A percentile compares a stretch with the other conserved stretches of the same genome.
phyloP scores from a whole-genome alignment of 2,888 invertebrate genomes.

The Amphimallon solstitiale region DNA sequence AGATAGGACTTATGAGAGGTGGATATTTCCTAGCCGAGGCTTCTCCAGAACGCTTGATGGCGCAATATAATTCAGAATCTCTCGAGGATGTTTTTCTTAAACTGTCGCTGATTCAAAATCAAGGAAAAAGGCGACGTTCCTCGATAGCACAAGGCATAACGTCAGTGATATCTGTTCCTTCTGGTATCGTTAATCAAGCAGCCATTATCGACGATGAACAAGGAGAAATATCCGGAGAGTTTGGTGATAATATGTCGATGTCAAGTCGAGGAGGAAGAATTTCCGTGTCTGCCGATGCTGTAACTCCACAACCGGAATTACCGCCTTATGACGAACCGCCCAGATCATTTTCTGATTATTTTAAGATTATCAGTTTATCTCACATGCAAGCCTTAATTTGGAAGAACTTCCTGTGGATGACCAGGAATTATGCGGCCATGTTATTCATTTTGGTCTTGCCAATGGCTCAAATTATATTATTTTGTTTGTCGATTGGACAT shows the following conservation, averaged over 20 bases:
- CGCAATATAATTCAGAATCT: constrained; percentile 76
- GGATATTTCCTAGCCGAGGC: constrained; percentile 88
- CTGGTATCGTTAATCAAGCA: constrained; percentile 73
- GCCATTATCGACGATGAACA: constrained; percentile 73
- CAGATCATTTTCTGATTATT: constrained; percentile 66
- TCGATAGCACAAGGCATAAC: constrained; percentile 82
- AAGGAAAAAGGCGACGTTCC: constrained; percentile 81
- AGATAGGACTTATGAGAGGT: constrained; percentile 87
- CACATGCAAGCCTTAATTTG: constrained; percentile 82
- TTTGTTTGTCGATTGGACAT: constrained; percentile 90
- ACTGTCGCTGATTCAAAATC: constrained; percentile 81
- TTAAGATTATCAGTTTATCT: constrained; percentile 40
- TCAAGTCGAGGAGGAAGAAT: constrained; percentile 73
- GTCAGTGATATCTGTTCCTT: constrained; percentile 73
- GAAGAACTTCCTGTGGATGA: constrained; percentile 90
- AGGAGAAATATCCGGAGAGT: constrained; percentile 86
- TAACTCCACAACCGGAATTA: constrained; percentile 66
- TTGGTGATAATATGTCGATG: constrained; percentile 86
- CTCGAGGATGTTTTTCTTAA: constrained; percentile 86
- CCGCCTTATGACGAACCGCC: constrained; percentile 75
- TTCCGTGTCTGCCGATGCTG: constrained; percentile 69
- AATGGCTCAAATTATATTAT: constrained; percentile 84
- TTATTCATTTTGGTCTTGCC: constrained; percentile 88
- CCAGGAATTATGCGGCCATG: constrained; percentile 84
- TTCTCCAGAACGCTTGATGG: constrained; percentile 76